Conservation (phyloP, 2,113 vertebrate genomes). For the Poeciliopsis prolifica region DNA sequence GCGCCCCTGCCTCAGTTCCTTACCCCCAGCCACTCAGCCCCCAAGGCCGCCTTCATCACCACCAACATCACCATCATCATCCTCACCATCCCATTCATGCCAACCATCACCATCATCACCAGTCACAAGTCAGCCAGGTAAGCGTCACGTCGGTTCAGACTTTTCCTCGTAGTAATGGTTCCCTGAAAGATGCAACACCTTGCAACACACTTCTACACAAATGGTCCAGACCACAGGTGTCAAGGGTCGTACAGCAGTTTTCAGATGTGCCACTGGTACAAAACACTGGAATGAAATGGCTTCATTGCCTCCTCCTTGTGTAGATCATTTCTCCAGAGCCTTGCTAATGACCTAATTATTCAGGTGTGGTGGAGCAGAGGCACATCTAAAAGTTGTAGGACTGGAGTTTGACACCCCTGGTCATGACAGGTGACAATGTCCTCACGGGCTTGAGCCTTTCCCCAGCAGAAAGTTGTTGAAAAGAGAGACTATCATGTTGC, state of each 20-base stretch:
- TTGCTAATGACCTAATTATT: too few relatives aligned
- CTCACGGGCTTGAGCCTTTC: background rate
- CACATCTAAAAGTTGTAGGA: too few relatives aligned
- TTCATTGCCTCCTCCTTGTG: too few relatives aligned
- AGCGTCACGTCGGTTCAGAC: constrained; percentile 1
- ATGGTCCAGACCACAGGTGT: background rate
- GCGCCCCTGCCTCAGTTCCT: constrained; percentile 76
- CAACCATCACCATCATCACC: constrained; percentile 77
- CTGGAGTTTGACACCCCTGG: too few relatives aligned
- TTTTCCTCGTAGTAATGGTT: background rate
- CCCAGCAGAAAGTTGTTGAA: background rate
- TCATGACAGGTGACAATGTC: background rate
- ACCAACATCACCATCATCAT: constrained; percentile 85
- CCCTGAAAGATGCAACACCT: background rate
- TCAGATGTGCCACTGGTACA: too few relatives aligned
- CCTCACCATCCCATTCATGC: constrained; percentile 76
- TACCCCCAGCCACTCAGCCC: constrained; percentile 87
- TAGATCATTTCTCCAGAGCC: too few relatives aligned
- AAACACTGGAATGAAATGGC: too few relatives aligned
- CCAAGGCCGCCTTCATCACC: constrained; percentile 88
- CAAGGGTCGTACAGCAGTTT: too few relatives aligned
- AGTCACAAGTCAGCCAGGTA: constrained; percentile 77
- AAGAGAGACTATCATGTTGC: background rate
- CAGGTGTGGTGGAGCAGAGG: too few relatives aligned
- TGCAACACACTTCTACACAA: background rate